Conservation (phyloP, 1,140 invertebrate species). For the Zophobas atratus region DNA sequence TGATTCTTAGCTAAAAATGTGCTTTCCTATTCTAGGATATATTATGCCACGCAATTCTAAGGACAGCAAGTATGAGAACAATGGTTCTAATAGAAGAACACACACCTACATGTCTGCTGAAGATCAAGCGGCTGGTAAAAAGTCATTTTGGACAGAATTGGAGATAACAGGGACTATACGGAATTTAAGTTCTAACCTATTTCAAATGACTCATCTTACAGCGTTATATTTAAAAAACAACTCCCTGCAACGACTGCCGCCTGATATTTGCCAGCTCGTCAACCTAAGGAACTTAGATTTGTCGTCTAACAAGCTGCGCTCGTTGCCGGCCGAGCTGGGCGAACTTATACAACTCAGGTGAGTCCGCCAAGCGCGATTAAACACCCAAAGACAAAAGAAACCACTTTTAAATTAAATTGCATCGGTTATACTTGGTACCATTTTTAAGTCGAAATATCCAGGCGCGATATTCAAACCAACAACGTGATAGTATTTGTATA, state of each 20-base stretch:
- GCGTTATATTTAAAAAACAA: constrained; percentile 97
- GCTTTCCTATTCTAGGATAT: constrained; percentile 69
- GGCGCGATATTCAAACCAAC: too few relatives aligned
- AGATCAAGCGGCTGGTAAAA: constrained; percentile 92
- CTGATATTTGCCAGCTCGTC: constrained; percentile 87
- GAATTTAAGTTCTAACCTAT: constrained; percentile 92
- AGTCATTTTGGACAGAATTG: constrained; percentile 82
- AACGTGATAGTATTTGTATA: too few relatives aligned
- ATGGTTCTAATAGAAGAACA: constrained; percentile 77
- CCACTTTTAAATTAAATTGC: too few relatives aligned
- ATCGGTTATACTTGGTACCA: too few relatives aligned
- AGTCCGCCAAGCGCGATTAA: constrained; percentile 41
- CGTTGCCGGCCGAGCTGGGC: constrained; percentile 94
- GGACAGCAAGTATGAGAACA: constrained; percentile 69
- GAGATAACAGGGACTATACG: constrained; percentile 86
- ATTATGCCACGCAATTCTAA: constrained; percentile 77
- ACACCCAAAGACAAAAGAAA: too few relatives aligned
- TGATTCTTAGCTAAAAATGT: neutral
- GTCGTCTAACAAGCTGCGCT: constrained; percentile 94
- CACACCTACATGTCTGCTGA: constrained; percentile 94
- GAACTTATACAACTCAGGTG: constrained; percentile 94
- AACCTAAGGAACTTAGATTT: constrained; percentile 92
- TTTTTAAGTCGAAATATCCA: too few relatives aligned
- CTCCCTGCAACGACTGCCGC: constrained; percentile 87
- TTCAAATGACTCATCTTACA: constrained; percentile 92